A percentile compares a stretch with the other conserved stretches of the same genome.
These are phyloP conservation scores for Bellardia pandia DNA, from an alignment of 2,888 invertebrate genomes.

Conservation along the genomic window DNA sequence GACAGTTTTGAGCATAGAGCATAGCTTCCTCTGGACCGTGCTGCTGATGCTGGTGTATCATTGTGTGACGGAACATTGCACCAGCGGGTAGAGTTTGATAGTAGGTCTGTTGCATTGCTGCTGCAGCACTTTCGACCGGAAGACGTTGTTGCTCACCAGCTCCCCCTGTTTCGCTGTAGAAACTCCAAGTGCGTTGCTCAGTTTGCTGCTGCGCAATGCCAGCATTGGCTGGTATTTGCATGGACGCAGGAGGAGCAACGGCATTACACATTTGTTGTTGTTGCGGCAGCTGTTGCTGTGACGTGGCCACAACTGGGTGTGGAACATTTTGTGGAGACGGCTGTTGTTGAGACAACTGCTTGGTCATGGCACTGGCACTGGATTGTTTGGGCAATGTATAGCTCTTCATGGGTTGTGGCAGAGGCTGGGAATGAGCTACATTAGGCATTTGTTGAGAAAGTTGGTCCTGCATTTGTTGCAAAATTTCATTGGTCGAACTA, in stretches of 20 bases:
- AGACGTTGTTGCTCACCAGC: constrained; percentile 79
- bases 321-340: constrained; percentile 80
- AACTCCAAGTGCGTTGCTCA: constrained; percentile 83
- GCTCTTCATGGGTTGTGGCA: constrained; percentile 80
- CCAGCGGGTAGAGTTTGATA: constrained; percentile 83
- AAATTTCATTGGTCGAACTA: constrained; percentile 91
- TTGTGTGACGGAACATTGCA: constrained; percentile 83
- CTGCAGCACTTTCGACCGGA: constrained; percentile 79
- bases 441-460: constrained; percentile 83
- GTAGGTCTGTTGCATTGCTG: constrained; percentile 80
- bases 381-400: constrained; percentile 82
- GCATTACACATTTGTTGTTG: constrained; percentile 73
- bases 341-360: constrained; percentile 77
- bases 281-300: constrained; percentile 74
- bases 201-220: constrained; percentile 82
- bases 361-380: constrained; percentile 77
- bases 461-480: constrained; percentile 92
- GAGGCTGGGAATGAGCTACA: constrained; percentile 75
- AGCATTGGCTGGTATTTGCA: constrained; percentile 77
- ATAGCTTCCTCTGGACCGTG: constrained; percentile 82
- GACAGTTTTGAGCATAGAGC: constrained; percentile 83
- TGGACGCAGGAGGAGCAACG: constrained; percentile 71
- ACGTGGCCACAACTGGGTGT: constrained; percentile 69
- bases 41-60: constrained; percentile 80
- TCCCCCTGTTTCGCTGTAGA: constrained; percentile 77